Evolutionary conservation across 2,113 vertebrate genomes (phyloP), one percentile per base, ranked within the genome.

Genomic region (Xyliphius kryptos): DNA sequence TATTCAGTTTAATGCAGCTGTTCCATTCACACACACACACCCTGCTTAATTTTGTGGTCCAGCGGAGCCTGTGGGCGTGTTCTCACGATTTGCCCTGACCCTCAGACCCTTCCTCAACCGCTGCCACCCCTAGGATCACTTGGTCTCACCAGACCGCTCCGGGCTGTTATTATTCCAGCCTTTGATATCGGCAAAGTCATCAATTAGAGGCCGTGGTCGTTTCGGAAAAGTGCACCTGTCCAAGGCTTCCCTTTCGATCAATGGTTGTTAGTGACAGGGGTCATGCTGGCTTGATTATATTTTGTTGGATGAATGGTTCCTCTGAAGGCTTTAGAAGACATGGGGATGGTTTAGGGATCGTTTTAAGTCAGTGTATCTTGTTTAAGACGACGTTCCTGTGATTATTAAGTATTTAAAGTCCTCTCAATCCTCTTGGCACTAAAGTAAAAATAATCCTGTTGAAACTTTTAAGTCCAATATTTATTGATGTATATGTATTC

Each of bases 1-100:
- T 89, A 87, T 89, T 85, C 84, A 83, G 67, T 76, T 75, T 66
- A 61, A 68, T 50, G 75, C 84, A 86, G 84, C 86, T 87, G 86
- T 83, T 79, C 72, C 49, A 64, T 76, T 76, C 62, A 74, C 53
- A 46, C 44, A 63, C 60, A 67, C 65, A 41, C 82, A 80, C 81
- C 80, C 71, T 72, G 72, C 55, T 6, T 41, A 47, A 80, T 82
- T 85, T 81, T 80, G 57, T 62, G 68, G 41, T 61, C 74, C 76
- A 80, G 77, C 73, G 69, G 79, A 80, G 63, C 15, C 74, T 61
- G 53, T 36, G 66, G 75, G 76, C 72, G 74, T 74, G 73, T 80
- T 79, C 71, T 79, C 72, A 67, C 81, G 72, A 72, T 40, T 52
- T 48, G 56, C 41, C 60, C 52, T 80, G 81, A 86, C 82, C 83